Conservation (phyloP, 2,113 vertebrate species). For the Brienomyrus longianalis region DNA sequence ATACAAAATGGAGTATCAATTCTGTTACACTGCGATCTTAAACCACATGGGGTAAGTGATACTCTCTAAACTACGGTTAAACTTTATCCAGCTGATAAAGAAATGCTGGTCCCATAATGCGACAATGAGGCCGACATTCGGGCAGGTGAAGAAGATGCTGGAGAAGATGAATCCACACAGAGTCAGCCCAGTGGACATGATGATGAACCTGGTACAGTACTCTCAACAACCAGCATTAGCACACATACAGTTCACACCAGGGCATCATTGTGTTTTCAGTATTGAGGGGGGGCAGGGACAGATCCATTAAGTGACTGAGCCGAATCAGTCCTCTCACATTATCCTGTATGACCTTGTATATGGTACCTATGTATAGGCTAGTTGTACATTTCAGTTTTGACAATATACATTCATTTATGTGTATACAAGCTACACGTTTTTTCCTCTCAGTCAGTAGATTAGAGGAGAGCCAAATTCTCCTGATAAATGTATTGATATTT, state of each 20-base stretch:
- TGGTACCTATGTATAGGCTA: background rate
- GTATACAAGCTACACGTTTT: background rate
- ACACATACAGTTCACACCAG: background rate
- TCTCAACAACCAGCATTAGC: background rate
- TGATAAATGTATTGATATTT: background rate
- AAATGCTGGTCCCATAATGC: constrained; percentile 60
- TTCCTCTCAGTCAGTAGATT: background rate
- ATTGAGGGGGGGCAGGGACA: background rate
- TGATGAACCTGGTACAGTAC: constrained; percentile 66
- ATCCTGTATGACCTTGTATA: background rate
- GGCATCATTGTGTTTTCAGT: background rate
- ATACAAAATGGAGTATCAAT: background rate
- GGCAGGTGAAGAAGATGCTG: constrained; percentile 66
- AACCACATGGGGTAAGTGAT: background rate
- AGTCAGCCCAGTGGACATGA: constrained; percentile 70
- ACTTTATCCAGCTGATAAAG: constrained; percentile 55
- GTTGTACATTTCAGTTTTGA: background rate
- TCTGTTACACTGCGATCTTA: background rate
- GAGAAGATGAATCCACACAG: constrained; percentile 68
- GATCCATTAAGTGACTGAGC: background rate
- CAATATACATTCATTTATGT: background rate
- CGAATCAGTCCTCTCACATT: background rate
- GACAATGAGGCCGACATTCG: constrained; percentile 59
- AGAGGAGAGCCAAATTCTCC: background rate
- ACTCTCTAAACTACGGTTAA: background rate